phyloP scores from a whole-genome alignment of 1,140 invertebrate genomes.

The Drosophila albomicans region DNA sequence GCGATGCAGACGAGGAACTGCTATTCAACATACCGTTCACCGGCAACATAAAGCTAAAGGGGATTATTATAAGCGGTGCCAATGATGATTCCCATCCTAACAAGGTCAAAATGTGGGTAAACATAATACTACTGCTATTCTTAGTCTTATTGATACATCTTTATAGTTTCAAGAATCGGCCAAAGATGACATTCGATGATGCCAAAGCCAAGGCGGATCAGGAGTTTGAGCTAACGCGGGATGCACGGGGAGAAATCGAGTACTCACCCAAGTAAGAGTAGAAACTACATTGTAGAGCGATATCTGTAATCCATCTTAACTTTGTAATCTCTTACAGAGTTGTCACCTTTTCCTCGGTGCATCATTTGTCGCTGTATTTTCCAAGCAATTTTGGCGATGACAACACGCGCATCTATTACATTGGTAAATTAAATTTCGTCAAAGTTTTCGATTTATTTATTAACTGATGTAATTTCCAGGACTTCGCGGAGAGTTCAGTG shows the following conservation, averaged over 20 bases:
- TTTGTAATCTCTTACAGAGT: conserved; percentile 86
- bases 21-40: conserved; percentile 98
- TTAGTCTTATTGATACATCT: not conserved
- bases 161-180: conserved; percentile 95
- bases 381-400: conserved; percentile 94
- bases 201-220: conserved; percentile 90
- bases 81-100: conserved; percentile 93
- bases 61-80: conserved; percentile 95
- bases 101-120: conserved; percentile 93
- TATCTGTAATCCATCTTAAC: not conserved
- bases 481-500: conserved; percentile 95
- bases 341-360: conserved; percentile 95
- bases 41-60: conserved; percentile 97
- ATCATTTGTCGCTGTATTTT: conserved; percentile 95
- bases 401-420: conserved; percentile 95
- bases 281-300: not conserved
- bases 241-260: conserved; percentile 92
- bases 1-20: conserved; percentile 97
- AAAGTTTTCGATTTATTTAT: not conserved
- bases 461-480: conserved; percentile 81
- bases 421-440: conserved; percentile 86
- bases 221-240: conserved; percentile 94
- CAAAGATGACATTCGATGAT: conserved; percentile 98
- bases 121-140: not conserved
- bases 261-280: conserved; percentile 94